Evolutionary conservation across 1,140 invertebrate species (phyloP).

Genomic region (Atta cephalotes): DNA sequence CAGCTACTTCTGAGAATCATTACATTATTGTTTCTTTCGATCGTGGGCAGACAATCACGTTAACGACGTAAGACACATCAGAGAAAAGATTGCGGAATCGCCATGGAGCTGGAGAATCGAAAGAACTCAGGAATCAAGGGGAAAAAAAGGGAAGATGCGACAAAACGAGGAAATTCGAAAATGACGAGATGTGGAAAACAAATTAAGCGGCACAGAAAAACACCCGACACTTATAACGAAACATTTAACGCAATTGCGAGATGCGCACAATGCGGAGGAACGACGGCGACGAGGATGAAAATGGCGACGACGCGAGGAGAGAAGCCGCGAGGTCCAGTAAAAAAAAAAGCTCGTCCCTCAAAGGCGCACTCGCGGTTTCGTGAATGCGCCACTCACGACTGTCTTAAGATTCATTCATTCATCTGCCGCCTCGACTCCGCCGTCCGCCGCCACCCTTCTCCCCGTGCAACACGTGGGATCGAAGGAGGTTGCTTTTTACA

Average conservation of each 20-base stretch:
- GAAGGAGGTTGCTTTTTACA: conserved; percentile 63
- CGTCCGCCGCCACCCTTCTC: conserved; percentile 62
- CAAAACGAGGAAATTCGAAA: not conserved
- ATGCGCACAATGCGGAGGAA: not conserved
- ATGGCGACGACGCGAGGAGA: conserved; percentile 3
- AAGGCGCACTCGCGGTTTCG: conserved; percentile 76
- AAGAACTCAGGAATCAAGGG: not conserved
- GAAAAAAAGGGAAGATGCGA: not conserved
- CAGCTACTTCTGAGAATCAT: not conserved
- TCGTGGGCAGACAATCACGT: not conserved
- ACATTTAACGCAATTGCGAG: conserved; percentile 11
- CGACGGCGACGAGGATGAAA: conserved; percentile 14
- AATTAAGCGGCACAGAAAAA: not conserved
- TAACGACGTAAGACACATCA: not conserved
- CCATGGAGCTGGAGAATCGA: not conserved
- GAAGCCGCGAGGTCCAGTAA: not conserved
- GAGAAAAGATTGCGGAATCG: not conserved
- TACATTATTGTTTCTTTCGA: not conserved
- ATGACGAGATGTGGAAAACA: not conserved
- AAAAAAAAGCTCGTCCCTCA: conserved; percentile 53
- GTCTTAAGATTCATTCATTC: conserved; percentile 86
- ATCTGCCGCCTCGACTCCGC: conserved; percentile 76
- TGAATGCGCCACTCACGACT: conserved; percentile 81
- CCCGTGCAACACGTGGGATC: conserved; percentile 53
- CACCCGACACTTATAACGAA: not conserved